Percentiles rank a stretch among this genome's conserved stretches.
phyloP scores from a whole-genome alignment of 1,140 invertebrate species.

The Streblospio benedicti region DNA sequence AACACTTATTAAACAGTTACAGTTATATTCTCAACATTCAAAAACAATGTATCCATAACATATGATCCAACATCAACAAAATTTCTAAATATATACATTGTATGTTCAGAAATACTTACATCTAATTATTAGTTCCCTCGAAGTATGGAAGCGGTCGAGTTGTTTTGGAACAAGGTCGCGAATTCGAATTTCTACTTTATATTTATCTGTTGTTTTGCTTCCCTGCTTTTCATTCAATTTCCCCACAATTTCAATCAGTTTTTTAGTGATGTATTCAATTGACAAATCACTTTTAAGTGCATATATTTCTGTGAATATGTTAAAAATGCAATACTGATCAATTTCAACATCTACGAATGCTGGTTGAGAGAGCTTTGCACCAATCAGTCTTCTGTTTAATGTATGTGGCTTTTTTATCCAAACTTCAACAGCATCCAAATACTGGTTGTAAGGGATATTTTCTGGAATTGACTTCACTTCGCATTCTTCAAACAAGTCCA shows the following conservation, averaged over 20 bases:
- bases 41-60: too few species aligned
- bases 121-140: slow-evolving; percentile 33
- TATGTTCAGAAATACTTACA: slow-evolving; percentile 24
- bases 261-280: neutral
- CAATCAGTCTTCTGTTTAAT: slow-evolving; percentile 42
- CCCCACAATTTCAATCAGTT: neutral
- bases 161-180: slow-evolving; percentile 35
- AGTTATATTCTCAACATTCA: too few species aligned
- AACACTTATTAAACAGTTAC: too few species aligned
- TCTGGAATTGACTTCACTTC: too few species aligned
- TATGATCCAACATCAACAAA: too few species aligned
- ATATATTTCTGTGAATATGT: neutral
- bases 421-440: slow-evolving; percentile 34
- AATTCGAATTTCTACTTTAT: slow-evolving; percentile 15
- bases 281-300: too few species aligned
- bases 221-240: neutral
- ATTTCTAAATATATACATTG: too few species aligned
- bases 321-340: neutral
- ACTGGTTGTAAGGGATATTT: too few species aligned
- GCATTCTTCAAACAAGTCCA: too few species aligned
- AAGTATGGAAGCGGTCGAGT: slow-evolving; percentile 21
- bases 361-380: slow-evolving; percentile 26
- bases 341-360: neutral
- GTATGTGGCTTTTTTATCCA: slow-evolving; percentile 48
- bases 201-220: neutral